Evolutionary conservation across 1,140 invertebrate genomes (phyloP).

Genomic region (Diachasma alloeum): DNA sequence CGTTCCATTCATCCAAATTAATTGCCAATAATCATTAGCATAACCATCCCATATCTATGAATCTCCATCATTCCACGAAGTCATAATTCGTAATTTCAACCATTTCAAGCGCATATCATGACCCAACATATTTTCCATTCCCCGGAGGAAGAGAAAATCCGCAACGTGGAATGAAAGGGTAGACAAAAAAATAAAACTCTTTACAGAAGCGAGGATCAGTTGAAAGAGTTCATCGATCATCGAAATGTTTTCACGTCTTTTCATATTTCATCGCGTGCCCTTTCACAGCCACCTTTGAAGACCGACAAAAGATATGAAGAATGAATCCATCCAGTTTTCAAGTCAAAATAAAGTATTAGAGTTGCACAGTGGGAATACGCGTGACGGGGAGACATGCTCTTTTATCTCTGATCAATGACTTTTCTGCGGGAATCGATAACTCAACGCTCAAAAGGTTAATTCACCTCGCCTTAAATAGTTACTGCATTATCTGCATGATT

Average conservation of each 20-base stretch:
- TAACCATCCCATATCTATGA: no score
- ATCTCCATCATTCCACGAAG: no score
- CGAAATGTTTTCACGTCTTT: neutral
- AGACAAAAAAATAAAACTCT: neutral
- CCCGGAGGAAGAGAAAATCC: neutral
- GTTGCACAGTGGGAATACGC: neutral
- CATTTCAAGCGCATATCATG: no score
- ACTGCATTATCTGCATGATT: neutral
- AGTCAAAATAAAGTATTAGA: slow-evolving; percentile 11
- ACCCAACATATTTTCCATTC: no score
- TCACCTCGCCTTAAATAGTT: neutral
- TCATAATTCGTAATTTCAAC: no score
- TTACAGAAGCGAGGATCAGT: neutral
- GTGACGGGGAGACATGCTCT: neutral
- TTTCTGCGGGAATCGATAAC: neutral
- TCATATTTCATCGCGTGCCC: neutral
- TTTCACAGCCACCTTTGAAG: neutral
- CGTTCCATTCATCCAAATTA: no score
- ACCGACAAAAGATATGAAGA: neutral
- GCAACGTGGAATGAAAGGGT: neutral
- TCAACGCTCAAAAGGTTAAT: neutral
- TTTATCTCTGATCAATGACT: neutral
- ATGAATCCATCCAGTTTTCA: slow-evolving; percentile 12
- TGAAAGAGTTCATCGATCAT: slow-evolving; percentile 3
- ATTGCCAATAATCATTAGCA: no score